Conservation (phyloP, 2,888 invertebrate genomes). For the Hyposoter didymator region DNA sequence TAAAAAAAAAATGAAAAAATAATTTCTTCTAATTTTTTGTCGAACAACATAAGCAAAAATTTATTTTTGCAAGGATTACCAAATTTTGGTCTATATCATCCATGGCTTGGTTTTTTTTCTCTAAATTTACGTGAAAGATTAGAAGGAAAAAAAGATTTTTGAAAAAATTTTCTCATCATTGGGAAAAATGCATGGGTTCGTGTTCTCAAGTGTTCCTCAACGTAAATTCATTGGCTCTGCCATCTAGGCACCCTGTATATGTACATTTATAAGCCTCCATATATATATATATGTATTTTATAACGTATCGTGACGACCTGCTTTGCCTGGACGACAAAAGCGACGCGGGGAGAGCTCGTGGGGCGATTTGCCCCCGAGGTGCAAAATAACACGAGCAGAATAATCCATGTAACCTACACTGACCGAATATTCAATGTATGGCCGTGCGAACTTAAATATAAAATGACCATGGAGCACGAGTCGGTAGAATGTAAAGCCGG, state of each 20-base stretch:
- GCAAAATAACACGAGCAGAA: conserved; percentile 42
- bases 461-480: conserved; percentile 20
- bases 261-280: background rate
- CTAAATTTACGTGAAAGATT: background rate
- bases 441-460: conserved; percentile 7
- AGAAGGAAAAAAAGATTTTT: background rate
- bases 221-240: background rate
- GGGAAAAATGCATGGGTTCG: background rate
- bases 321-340: conserved; percentile 52
- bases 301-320: conserved; percentile 63
- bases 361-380: conserved; percentile 55
- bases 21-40: too few relatives aligned
- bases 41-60: background rate
- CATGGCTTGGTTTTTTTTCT: background rate
- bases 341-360: conserved; percentile 39
- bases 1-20: background rate
- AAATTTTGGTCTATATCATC: background rate
- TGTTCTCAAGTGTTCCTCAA: background rate
- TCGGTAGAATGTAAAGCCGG: conserved; percentile 13
- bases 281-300: background rate
- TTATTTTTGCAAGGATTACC: background rate
- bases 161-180: background rate
- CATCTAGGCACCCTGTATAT: conserved; percentile 14
- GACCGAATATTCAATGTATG: conserved; percentile 37
- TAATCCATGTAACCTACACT: conserved; percentile 49